Percentiles rank a stretch among this genome's conserved stretches.
These are phyloP conservation scores for Periophthalmus magnuspinnatus DNA, from an alignment of 2,797 vertebrate species.

Conservation along the genomic window DNA sequence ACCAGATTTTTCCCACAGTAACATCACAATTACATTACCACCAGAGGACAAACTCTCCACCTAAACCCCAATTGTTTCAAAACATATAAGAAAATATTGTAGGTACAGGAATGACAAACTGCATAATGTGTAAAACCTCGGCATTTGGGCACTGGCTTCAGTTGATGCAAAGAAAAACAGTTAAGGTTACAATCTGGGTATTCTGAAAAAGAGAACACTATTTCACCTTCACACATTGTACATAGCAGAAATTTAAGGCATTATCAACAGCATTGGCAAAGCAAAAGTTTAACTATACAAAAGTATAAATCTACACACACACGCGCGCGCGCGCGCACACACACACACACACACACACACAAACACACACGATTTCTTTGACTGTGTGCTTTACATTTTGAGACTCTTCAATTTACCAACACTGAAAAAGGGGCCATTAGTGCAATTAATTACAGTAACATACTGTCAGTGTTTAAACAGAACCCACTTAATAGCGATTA, in stretches of 20 bases:
- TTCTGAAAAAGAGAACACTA: conserved; percentile 42
- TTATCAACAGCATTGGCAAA: conserved; percentile 77
- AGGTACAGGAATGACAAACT: conserved; percentile 14
- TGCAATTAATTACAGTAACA: conserved; percentile 78
- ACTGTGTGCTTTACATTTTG: conserved; percentile 67
- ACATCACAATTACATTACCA: conserved; percentile 41
- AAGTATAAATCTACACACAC: conserved; percentile 64
- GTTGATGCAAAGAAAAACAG: conserved; percentile 34
- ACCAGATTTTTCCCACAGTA: conserved; percentile 30
- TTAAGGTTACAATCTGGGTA: conserved; percentile 14
- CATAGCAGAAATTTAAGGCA: conserved; percentile 80
- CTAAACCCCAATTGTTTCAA: conserved; percentile 17
- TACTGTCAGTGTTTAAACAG: conserved; percentile 55
- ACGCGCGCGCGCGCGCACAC: conserved; percentile 73
- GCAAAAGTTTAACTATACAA: conserved; percentile 56
- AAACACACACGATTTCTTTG: conserved; percentile 61
- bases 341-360: conserved; percentile 77
- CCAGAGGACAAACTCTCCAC: conserved; percentile 34
- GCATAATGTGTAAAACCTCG: conserved; percentile 40
- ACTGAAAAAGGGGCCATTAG: conserved; percentile 75
- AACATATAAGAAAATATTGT: not conserved
- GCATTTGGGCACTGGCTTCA: conserved; percentile 18
- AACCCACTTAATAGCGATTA: conserved; percentile 41
- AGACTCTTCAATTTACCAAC: conserved; percentile 70
- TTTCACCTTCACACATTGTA: conserved; percentile 62